phyloP scores from a whole-genome alignment of 2,797 vertebrate genomes.

The Squalus acanthias region DNA sequence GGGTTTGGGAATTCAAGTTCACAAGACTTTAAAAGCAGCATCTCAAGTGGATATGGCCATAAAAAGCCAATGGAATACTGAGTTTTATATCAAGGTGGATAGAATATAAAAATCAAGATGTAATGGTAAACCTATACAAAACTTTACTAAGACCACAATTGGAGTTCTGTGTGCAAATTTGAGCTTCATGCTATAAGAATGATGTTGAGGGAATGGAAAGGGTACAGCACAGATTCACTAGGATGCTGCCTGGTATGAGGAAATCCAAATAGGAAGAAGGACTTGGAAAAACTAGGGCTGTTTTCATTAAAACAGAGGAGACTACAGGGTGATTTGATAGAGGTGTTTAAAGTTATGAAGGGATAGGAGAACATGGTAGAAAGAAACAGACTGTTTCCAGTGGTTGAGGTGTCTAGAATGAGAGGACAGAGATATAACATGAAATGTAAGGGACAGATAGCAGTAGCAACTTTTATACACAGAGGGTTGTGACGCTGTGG shows the following conservation, averaged over 20 bases:
- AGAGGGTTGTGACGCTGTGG: too few species aligned
- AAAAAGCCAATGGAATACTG: not conserved
- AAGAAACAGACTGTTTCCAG: not conserved
- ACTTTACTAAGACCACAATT: too few species aligned
- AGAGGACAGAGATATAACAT: not conserved
- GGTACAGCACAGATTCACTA: too few species aligned
- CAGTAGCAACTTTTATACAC: too few species aligned
- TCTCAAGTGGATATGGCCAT: not conserved
- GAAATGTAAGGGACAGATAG: not conserved
- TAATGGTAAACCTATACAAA: too few species aligned
- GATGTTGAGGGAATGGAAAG: too few species aligned
- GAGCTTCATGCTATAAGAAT: too few species aligned
- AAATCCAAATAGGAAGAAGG: not conserved
- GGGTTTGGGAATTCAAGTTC: not conserved
- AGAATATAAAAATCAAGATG: too few species aligned
- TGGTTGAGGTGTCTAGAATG: not conserved
- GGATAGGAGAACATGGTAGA: not conserved
- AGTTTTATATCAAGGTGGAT: not conserved
- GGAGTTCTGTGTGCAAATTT: too few species aligned
- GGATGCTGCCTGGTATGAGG: not conserved
- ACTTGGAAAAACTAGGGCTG: not conserved
- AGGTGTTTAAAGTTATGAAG: too few species aligned
- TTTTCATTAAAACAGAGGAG: not conserved
- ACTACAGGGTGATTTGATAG: too few species aligned
- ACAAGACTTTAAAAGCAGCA: not conserved